Evolutionary conservation across 2,888 invertebrate species (phyloP), one percentile per base, ranked within the genome.

Genomic region (Sarcophaga rosellei): DNA sequence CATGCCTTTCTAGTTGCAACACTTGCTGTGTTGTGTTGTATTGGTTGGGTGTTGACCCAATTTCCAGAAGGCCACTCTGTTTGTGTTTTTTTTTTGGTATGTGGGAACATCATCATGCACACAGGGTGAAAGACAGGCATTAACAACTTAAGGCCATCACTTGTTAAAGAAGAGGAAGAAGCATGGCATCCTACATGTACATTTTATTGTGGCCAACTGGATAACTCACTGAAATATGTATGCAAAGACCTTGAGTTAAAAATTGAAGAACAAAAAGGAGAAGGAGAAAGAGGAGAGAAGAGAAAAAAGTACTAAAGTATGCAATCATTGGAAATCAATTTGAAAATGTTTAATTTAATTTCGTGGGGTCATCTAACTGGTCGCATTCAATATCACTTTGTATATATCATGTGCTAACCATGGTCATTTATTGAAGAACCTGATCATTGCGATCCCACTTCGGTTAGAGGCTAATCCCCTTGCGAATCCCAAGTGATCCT

Each of bases 31-130:
- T 47, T 47, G 2, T 47, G n/a, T n/a, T n/a, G n/a, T n/a, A 4
- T 47, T 44, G 10, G 2, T 8, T 70, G 75, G 75, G 70, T 84
- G 57, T 63, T 85, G 85, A 85, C 81, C 85, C 62, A 85, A 85
- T 79, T 85, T 79, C 66, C 47, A 62, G 45, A 3, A 20, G 66
- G 57, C 53, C 53, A 53, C 15, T 53, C 53, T 53, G 4, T 10
- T 57, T 8, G 1, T 35, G 5, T 5, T 35, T 35, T 6, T 35
- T 1, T 35, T 8, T 35, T 35, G 35, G 8, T 35, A 0, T 35
- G 35, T 35, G 35, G 35, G 2, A 35, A 35, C 35, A 35, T 35
- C 35, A 35, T 35, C 10, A 53, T 57, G 35, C 61, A 73, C 10
- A 72, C n/a, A 65, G 69, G 17, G 73, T 23, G 23, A 63, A 53